phyloP scores from a whole-genome alignment of 2,113 vertebrate species.

The Equus przewalskii region DNA sequence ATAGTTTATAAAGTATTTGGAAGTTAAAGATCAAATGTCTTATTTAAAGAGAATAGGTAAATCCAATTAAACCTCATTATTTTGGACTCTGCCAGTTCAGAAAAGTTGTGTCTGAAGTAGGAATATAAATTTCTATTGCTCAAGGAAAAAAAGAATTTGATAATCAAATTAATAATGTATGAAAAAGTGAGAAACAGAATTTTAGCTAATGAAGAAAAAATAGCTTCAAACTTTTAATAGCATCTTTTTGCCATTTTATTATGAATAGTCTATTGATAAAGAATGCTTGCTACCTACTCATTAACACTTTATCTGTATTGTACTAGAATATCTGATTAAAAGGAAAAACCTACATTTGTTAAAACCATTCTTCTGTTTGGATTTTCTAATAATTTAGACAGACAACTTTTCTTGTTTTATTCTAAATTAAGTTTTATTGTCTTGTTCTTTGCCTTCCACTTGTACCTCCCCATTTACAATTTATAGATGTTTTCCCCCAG shows the following conservation, averaged over 20 bases:
- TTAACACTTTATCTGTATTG: not conserved
- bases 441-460: conserved; percentile 23
- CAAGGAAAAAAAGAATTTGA: not conserved
- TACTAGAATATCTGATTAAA: conserved; percentile 5
- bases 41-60: conserved; percentile 57
- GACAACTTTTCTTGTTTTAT: not conserved
- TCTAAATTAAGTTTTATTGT: conserved; percentile 42
- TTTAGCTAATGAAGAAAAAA: conserved; percentile 19
- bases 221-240: conserved; percentile 20
- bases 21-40: conserved; percentile 59
- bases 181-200: not conserved
- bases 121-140: not conserved
- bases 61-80: conserved; percentile 19
- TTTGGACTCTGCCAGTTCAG: not conserved
- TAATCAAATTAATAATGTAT: conserved; percentile 40
- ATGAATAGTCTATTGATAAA: conserved; percentile 30
- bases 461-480: not conserved
- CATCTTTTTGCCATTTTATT: conserved; percentile 44
- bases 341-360: conserved; percentile 27
- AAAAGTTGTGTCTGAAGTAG: conserved; percentile 38
- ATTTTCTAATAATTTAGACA: conserved; percentile 38
- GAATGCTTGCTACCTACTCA: not conserved
- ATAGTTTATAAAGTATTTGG: conserved; percentile 75
- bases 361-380: conserved; percentile 27
- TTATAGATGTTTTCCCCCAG: not conserved